Evolutionary conservation across 2,888 invertebrate species (phyloP).

Genomic region (Fragum fragum): DNA sequence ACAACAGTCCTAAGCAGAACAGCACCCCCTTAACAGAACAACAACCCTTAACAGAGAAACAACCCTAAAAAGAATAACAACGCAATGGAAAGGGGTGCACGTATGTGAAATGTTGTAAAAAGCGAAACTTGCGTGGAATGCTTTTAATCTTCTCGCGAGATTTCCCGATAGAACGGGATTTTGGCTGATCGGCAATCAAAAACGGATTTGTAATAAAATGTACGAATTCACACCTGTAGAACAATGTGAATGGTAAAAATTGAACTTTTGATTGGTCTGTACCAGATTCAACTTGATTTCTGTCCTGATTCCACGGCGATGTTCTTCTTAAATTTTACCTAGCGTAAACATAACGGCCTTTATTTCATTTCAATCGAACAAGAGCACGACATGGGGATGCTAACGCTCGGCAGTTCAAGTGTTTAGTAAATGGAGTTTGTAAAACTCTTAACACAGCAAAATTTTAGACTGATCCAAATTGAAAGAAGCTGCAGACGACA

Average conservation of each 20-base stretch:
- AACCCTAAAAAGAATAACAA: not conserved
- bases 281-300: slow-evolving; percentile 14
- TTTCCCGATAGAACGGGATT: slow-evolving; percentile 13
- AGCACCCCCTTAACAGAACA: too few relatives aligned
- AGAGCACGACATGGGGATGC: too few relatives aligned
- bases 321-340: too few relatives aligned
- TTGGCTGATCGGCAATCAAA: not conserved
- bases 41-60: too few relatives aligned
- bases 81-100: not conserved
- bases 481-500: too few relatives aligned
- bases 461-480: too few relatives aligned
- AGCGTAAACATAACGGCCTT: too few relatives aligned
- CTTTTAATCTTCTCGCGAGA: slow-evolving; percentile 15
- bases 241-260: not conserved
- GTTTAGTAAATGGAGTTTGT: too few relatives aligned
- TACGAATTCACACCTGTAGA: slow-evolving; percentile 24
- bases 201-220: slow-evolving; percentile 9
- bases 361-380: too few relatives aligned
- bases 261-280: not conserved
- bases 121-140: slow-evolving; percentile 1
- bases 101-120: not conserved
- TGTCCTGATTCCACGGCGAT: not conserved
- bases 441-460: too few relatives aligned
- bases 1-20: too few relatives aligned
- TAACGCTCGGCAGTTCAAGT: too few relatives aligned